Evolutionary conservation across 2,888 invertebrate species (phyloP).

Genomic region (Orthonychiurus folsomi): DNA sequence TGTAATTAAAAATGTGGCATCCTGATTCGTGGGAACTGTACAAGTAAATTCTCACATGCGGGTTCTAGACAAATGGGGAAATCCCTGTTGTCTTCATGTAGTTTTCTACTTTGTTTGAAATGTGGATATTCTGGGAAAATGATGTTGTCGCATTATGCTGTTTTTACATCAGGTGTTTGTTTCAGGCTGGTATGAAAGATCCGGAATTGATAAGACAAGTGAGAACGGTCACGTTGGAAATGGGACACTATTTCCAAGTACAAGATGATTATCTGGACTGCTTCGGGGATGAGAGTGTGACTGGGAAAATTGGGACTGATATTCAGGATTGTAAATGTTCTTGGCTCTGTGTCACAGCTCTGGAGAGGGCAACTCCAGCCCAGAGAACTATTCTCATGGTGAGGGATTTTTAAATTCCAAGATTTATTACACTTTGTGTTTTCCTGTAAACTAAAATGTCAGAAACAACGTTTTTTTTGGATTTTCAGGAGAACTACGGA

Average conservation of each 20-base stretch:
- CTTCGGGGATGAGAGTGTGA: slow-evolving; percentile 73
- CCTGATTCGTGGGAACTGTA: too few species aligned
- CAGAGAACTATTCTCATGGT: slow-evolving; percentile 63
- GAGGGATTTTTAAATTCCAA: slow-evolving; percentile 12
- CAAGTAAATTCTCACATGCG: too few species aligned
- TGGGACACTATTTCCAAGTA: slow-evolving; percentile 93
- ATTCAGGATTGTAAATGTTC: slow-evolving; percentile 94
- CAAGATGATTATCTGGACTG: slow-evolving; percentile 88
- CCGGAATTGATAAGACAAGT: slow-evolving; percentile 73
- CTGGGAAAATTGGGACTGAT: slow-evolving; percentile 84
- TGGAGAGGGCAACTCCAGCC: slow-evolving; percentile 62
- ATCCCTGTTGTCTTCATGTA: background rate
- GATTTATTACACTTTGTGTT: background rate
- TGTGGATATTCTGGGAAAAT: background rate
- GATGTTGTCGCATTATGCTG: background rate
- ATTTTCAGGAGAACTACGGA: slow-evolving; percentile 59
- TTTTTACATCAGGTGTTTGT: slow-evolving; percentile 3
- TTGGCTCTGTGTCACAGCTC: slow-evolving; percentile 83
- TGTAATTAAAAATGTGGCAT: too few species aligned
- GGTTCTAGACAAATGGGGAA: background rate
- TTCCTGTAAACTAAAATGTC: too few species aligned
- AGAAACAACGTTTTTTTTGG: background rate
- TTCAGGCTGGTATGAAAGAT: slow-evolving; percentile 57
- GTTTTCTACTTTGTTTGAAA: too few species aligned
- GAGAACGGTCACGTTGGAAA: slow-evolving; percentile 74